Conservation (phyloP, 1,140 invertebrate genomes). For the Drosophila auraria region DNA sequence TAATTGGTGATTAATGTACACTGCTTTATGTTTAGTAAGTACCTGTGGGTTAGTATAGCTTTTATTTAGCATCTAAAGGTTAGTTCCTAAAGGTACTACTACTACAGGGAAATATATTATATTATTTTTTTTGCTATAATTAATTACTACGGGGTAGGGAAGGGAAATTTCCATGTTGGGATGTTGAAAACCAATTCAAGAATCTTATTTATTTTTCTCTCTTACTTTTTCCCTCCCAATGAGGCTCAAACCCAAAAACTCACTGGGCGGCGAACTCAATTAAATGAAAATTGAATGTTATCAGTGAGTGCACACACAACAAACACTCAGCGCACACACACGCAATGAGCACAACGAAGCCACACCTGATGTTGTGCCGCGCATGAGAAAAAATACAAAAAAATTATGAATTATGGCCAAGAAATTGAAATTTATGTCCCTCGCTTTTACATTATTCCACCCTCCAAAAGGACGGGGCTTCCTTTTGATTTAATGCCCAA, state of each 20-base stretch:
- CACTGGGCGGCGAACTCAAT: conserved; percentile 31
- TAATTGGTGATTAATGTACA: too few species aligned
- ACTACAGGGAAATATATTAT: too few species aligned
- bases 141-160: background rate
- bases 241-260: conserved; percentile 7
- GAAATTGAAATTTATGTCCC: conserved; percentile 41
- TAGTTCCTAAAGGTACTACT: too few species aligned
- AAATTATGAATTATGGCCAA: conserved; percentile 32
- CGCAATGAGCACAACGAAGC: conserved; percentile 4
- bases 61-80: too few species aligned
- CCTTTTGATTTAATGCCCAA: conserved; percentile 17
- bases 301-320: conserved; percentile 25
- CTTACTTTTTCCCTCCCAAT: background rate
- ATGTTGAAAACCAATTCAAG: background rate
- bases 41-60: too few species aligned
- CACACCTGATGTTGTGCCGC: conserved; percentile 24
- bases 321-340: conserved; percentile 8
- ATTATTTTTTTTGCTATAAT: too few species aligned
- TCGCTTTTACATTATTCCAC: conserved; percentile 3
- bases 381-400: background rate
- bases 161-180: background rate
- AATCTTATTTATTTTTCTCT: background rate
- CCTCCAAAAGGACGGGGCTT: background rate
- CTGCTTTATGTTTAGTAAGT: too few species aligned
- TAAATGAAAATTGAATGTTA: conserved; percentile 41